phyloP scores from a whole-genome alignment of 2,888 invertebrate genomes.

The Leptopilina syphax region DNA sequence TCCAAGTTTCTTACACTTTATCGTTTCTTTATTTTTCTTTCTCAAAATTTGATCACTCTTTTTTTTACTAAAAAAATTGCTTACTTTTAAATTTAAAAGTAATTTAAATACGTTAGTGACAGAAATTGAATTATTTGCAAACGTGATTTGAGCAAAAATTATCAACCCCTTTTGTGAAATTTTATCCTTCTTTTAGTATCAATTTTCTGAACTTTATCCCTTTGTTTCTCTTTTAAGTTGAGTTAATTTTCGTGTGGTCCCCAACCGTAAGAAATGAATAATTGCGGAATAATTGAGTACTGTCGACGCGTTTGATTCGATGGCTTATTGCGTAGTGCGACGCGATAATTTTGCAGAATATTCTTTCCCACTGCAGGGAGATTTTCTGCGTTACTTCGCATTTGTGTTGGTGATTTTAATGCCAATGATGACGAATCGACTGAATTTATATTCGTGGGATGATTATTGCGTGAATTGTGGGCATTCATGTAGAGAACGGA shows the following conservation, averaged over 20 bases:
- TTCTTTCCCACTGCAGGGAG: constrained; percentile 45
- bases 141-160: no score
- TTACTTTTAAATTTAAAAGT: no score
- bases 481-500: constrained; percentile 77
- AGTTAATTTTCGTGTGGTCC: constrained; percentile 77
- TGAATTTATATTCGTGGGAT: constrained; percentile 40
- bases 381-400: constrained; percentile 23
- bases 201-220: not conserved
- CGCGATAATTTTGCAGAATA: constrained; percentile 59
- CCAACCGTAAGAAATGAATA: constrained; percentile 79
- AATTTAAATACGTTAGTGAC: no score
- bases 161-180: no score
- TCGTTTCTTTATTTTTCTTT: no score
- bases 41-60: no score
- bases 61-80: no score
- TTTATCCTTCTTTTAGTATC: not conserved
- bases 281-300: constrained; percentile 77
- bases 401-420: constrained; percentile 40
- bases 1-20: no score
- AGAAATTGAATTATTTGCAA: no score
- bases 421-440: not conserved
- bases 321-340: constrained; percentile 61
- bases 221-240: not conserved
- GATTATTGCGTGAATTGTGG: constrained; percentile 54
- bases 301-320: constrained; percentile 66